Evolutionary conservation across 1,140 invertebrate species (phyloP).

Genomic region (Brachionus paranguensis): DNA sequence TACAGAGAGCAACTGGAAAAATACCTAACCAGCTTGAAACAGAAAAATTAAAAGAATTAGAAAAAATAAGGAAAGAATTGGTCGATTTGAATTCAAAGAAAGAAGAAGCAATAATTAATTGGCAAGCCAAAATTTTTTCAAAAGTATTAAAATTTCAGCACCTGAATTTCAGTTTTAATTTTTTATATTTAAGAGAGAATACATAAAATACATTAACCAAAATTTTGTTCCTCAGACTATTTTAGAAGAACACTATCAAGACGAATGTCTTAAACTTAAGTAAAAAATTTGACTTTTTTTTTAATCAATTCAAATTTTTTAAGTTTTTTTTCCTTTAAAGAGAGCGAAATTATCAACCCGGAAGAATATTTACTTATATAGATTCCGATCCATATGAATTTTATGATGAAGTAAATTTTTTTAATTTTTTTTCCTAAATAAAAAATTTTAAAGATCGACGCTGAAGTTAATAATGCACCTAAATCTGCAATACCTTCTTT

Average conservation of each 20-base stretch:
- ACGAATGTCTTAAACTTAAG: constrained; percentile 32
- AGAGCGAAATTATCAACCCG: not conserved
- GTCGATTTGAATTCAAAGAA: not conserved
- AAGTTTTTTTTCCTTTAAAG: not conserved
- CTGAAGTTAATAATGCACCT: not conserved
- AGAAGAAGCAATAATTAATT: constrained; percentile 28
- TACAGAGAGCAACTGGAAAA: constrained; percentile 5
- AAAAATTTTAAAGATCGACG: not conserved
- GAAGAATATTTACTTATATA: constrained; percentile 39
- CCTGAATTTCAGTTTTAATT: not conserved
- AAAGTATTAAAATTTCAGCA: not conserved
- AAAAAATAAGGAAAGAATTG: not conserved
- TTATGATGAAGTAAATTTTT: not conserved
- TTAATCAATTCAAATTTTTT: not conserved
- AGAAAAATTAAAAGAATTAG: not conserved
- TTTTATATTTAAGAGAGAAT: not conserved
- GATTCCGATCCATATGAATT: constrained; percentile 26
- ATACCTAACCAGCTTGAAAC: not conserved
- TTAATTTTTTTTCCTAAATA: not conserved
- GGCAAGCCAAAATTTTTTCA: constrained; percentile 36
- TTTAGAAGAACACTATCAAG: constrained; percentile 19
- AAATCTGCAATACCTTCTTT: not conserved
- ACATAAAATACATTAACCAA: not conserved
- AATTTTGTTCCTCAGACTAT: not conserved
- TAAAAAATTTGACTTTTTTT: not conserved